Base-by-base conservation (phyloP, 2,888 invertebrate species). In the Flexamia atlantica region DNA sequence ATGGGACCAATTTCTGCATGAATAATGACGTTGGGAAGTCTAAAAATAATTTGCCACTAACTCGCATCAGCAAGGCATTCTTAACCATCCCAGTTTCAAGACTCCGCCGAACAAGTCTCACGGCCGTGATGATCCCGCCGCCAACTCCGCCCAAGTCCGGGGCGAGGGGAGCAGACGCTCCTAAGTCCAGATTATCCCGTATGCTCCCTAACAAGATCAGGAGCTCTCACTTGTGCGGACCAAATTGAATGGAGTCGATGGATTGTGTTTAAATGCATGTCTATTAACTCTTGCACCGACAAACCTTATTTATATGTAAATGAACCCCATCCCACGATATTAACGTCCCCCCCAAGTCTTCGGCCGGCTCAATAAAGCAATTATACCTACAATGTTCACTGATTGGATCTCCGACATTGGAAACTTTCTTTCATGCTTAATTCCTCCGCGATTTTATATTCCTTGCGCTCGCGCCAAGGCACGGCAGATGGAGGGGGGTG, bases 221-320 rank as follows among this genome's bases (percentile, higher is more conserved):
- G 32, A 30, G 76, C 76, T 79, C 79, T 50, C 57, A 79, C 79
- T 79, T 79, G 57, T 79, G 28, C 79, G 5, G 79, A n/a, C 57
- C 57, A 79, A 79, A 79, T 79, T 79, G 79, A 79, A 79, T 79
- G 50, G 79, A 79, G 50, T 79, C 79, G 79, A 79, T 79, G 79
- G 79, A 79, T 79, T 79, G 79, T 79, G 79, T 79, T 79, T 79
- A 79, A 79, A 79, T 79, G 79, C 79, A 79, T 79, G 79, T 79
- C 79, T 79, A 79, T 79, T 79, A 79, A 79, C 79, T 79, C 79
- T 79, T 82, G 82, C 68, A 68, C 82, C 50, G 70, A 70, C 82
- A 82, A 82, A 64, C 70, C 68, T 82, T 82, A 82, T 82, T 82
- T 82, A 82, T 82, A 82, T 82, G 82, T 70, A 82, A 82, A 82